Conservation (phyloP, 2,888 invertebrate species). For the Rhopalosiphum nymphaeae region DNA sequence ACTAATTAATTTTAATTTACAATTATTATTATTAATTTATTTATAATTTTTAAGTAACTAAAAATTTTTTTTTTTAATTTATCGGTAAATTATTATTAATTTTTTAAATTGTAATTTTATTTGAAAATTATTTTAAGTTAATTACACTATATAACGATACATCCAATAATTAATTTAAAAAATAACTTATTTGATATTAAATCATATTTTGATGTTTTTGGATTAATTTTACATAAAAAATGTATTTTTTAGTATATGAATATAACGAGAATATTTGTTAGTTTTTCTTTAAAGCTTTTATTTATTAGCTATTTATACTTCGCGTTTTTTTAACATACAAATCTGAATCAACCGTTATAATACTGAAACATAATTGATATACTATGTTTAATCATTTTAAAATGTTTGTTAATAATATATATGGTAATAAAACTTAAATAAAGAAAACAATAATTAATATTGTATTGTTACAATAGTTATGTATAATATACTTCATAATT, state of each 20-base stretch:
- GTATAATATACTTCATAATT: background rate
- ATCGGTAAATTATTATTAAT: background rate
- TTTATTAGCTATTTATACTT: background rate
- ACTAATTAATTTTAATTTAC: background rate
- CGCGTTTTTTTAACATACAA: background rate
- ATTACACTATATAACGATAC: background rate
- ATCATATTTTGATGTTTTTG: background rate
- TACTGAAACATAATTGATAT: background rate
- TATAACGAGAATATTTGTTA: background rate
- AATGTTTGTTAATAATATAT: background rate
- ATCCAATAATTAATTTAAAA: background rate
- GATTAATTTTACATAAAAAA: background rate
- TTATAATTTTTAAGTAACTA: background rate
- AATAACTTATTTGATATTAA: background rate
- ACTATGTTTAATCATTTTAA: background rate
- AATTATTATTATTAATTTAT: background rate
- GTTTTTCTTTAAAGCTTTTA: background rate
- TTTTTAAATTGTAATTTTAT: background rate
- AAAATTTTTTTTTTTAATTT: background rate
- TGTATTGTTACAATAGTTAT: background rate
- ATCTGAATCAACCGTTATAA: background rate
- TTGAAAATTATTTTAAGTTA: background rate
- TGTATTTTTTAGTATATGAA: background rate
- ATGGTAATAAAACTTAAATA: background rate
- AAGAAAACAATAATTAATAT: background rate